Evolutionary conservation across 1,140 invertebrate genomes (phyloP), one percentile per base, ranked within the genome.

Genomic region (Orchesella cincta): DNA sequence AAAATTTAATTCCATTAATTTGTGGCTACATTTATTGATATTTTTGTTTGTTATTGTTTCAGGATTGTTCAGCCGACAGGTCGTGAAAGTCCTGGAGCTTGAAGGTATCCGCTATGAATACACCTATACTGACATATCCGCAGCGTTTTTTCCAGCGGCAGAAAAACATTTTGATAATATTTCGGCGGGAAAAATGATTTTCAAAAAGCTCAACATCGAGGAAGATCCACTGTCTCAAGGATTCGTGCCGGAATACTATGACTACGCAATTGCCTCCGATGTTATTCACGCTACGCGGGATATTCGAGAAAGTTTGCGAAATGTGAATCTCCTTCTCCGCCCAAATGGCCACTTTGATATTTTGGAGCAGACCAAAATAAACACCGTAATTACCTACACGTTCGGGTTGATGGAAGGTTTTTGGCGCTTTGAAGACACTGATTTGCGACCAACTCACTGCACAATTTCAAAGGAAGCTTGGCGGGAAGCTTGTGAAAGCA

Each of bases 181-280:
- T 26, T 67, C 29, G 8, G 5, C 5, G 62, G 29, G 33, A 2
- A 26, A 33, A 5, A 67, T 67, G 62, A 3, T 33, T 14, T 67
- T 12, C 62, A 67, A 67, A n/a, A 67, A 67, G 31, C 36, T 78
- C 1, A 74, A 78, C 34, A 74, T 78, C 5, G 73, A 78, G 23
- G 36, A 52, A 3, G 72, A 74, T 20, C 76, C 76, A 5, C 46
- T 73, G 31, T n/a, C 57, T 12, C 76, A 78, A 51, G 76, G 76
- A 46, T 78, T 78, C 28, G 33, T 39, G 12, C 76, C 76, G 0
- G 20, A 74, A 20, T 72, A 78, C 18, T 78, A 62, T 31, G 76
- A 78, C 46, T 1, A 74, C 1, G 54, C 74, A 33, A 35, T 78
- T 16, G 76, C 72, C 8, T 52, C 26, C n/a, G 62, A 67, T 26